Conservation (phyloP, 2,888 invertebrate genomes). For the Chrysolina oricalcia region DNA sequence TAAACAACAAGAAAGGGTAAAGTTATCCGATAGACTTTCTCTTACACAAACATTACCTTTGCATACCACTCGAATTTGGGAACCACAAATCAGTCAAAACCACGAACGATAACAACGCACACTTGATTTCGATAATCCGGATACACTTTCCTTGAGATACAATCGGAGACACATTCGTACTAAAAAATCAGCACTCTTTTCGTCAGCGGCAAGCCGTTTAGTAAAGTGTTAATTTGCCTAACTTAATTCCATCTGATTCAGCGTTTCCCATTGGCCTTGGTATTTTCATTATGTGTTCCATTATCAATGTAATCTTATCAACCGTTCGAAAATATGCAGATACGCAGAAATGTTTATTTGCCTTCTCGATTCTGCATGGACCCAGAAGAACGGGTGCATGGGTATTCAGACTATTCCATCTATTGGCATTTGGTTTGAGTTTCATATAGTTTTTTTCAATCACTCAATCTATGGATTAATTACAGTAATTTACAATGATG, state of each 20-base stretch:
- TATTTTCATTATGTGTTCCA: constrained; percentile 60
- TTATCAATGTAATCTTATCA: constrained; percentile 68
- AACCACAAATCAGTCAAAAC: background rate
- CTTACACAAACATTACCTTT: background rate
- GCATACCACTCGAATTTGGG: background rate
- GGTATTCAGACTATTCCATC: background rate
- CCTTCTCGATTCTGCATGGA: background rate
- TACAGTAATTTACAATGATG: no score
- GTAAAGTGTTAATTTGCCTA: constrained; percentile 55
- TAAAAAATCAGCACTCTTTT: background rate
- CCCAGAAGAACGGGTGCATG: background rate
- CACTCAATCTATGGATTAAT: no score
- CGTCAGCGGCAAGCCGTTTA: constrained; percentile 22
- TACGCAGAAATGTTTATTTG: constrained; percentile 35
- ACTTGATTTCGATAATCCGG: constrained; percentile 2
- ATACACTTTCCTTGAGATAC: background rate
- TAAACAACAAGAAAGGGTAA: no score
- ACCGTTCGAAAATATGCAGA: constrained; percentile 63
- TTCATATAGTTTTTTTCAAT: no score
- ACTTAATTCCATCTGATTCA: constrained; percentile 62
- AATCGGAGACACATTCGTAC: background rate
- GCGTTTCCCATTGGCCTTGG: constrained; percentile 62
- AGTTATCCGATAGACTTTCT: background rate
- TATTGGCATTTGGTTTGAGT: no score
- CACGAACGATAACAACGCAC: background rate